phyloP scores from a whole-genome alignment of 1,140 invertebrate species.

The Ostrea denselamellosa region DNA sequence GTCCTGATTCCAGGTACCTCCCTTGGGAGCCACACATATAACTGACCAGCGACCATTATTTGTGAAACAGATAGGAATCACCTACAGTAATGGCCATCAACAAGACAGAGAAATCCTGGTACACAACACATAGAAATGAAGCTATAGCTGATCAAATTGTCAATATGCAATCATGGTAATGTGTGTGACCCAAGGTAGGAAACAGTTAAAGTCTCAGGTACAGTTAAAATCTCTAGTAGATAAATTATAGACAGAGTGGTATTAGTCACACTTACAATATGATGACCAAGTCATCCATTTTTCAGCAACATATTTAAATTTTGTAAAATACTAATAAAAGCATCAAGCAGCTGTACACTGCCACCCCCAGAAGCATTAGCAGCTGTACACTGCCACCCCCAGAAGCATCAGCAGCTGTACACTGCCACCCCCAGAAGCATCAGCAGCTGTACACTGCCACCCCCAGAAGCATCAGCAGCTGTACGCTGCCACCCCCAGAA shows the following conservation, averaged over 20 bases:
- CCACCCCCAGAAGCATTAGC: too few relatives aligned
- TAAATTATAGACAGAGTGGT: not conserved
- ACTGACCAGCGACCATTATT: not conserved
- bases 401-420: too few relatives aligned
- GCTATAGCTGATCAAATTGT: not conserved
- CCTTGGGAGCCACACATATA: not conserved
- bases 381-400: too few relatives aligned
- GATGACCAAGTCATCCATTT: not conserved
- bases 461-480: too few relatives aligned
- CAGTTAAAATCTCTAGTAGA: not conserved
- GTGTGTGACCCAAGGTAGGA: not conserved
- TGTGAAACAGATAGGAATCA: not conserved
- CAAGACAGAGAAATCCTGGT: not conserved
- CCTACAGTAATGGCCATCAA: not conserved
- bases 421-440: too few relatives aligned
- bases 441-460: too few relatives aligned
- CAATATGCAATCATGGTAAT: conserved; percentile 32
- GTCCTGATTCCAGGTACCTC: not conserved
- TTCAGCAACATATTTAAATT: too few relatives aligned
- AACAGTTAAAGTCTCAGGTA: not conserved
- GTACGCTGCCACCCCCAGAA: too few relatives aligned
- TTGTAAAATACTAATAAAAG: too few relatives aligned
- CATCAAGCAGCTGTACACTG: too few relatives aligned
- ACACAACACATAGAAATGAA: not conserved
- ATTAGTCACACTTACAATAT: conserved; percentile 2